phyloP scores from a whole-genome alignment of 2,113 vertebrate species.

The Prunella fulvescens region DNA sequence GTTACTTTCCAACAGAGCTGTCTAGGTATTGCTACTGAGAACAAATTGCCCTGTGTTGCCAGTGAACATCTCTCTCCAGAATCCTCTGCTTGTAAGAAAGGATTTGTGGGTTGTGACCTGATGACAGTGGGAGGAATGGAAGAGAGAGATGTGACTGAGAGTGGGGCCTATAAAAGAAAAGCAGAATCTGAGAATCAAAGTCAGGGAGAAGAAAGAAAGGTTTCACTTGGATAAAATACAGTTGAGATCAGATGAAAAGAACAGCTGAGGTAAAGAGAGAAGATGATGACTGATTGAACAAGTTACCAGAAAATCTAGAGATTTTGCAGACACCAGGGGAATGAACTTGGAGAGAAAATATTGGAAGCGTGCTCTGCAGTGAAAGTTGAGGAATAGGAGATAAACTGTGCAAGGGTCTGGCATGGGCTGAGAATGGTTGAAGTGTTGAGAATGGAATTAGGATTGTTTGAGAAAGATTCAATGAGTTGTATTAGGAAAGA shows the following conservation, averaged over 20 bases:
- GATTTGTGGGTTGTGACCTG: background rate
- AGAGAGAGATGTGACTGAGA: background rate
- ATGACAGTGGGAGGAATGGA: background rate
- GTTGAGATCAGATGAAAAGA: background rate
- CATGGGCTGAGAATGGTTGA: background rate
- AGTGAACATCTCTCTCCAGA: background rate
- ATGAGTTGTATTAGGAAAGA: background rate
- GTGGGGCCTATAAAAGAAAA: background rate
- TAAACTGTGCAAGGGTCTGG: background rate
- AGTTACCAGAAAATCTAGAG: background rate
- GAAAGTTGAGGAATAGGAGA: background rate
- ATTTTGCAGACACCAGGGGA: background rate
- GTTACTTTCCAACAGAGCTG: background rate
- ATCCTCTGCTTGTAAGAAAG: background rate
- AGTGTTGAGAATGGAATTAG: background rate
- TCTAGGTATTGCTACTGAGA: background rate
- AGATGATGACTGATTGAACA: background rate
- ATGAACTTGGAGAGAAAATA: background rate
- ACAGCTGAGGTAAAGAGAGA: background rate
- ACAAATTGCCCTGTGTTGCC: background rate
- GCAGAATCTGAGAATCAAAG: background rate
- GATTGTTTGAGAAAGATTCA: background rate
- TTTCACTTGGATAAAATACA: background rate
- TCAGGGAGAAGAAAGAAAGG: background rate
- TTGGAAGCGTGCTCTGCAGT: background rate